Evolutionary conservation across 2,888 invertebrate species (phyloP).

Genomic region (Tinea trinotella): DNA sequence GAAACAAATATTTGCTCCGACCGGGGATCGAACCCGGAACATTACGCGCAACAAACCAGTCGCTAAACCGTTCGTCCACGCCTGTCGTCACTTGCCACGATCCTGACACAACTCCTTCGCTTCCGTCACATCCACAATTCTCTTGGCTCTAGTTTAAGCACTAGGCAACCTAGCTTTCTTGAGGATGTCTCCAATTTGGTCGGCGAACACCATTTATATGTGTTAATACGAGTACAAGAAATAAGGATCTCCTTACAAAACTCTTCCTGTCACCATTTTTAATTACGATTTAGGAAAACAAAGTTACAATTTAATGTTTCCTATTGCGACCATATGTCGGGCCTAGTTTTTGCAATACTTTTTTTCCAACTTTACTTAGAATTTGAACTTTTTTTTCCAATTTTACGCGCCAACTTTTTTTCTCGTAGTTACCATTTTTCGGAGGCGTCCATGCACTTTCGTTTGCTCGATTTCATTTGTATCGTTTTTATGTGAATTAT

Average conservation of each 20-base stretch:
- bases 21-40: too few species aligned
- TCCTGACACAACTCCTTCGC: too few species aligned
- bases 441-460: slow-evolving; percentile 17
- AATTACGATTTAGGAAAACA: slow-evolving; percentile 21
- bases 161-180: too few species aligned
- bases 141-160: too few species aligned
- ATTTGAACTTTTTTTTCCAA: slow-evolving; percentile 15
- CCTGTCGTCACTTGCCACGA: too few species aligned
- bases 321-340: slow-evolving; percentile 20
- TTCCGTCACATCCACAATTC: too few species aligned
- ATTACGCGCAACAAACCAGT: too few species aligned
- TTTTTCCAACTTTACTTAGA: slow-evolving; percentile 9
- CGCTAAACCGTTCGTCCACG: too few species aligned
- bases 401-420: slow-evolving; percentile 6
- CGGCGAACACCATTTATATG: too few species aligned
- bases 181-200: too few species aligned
- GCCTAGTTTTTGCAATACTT: slow-evolving; percentile 10
- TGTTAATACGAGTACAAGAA: background rate
- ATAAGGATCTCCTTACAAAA: slow-evolving; percentile 1
- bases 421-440: background rate
- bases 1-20: too few species aligned
- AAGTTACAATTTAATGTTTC: slow-evolving; percentile 19
- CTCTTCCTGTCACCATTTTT: slow-evolving; percentile 1
- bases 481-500: background rate
- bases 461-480: slow-evolving; percentile 12